Conservation (phyloP, 2,888 invertebrate species). For the Punctoribates punctum region DNA sequence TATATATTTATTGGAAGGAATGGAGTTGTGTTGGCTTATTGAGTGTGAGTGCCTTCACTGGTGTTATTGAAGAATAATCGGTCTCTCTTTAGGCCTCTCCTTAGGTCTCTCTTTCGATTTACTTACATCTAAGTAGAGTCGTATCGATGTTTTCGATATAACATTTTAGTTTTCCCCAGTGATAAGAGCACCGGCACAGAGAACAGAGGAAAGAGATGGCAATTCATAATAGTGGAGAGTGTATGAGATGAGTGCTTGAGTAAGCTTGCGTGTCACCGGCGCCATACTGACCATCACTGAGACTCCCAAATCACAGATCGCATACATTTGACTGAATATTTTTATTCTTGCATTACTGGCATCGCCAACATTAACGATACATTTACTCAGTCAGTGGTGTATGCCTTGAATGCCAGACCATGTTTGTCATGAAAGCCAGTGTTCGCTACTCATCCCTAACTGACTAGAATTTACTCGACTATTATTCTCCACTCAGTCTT, state of each 20-base stretch:
- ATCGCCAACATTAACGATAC: slow-evolving; percentile 27
- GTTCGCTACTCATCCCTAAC: neutral
- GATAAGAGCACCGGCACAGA: slow-evolving; percentile 27
- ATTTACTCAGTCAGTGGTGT: slow-evolving; percentile 29
- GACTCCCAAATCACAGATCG: slow-evolving; percentile 38
- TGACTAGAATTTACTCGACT: too few species aligned
- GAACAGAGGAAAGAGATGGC: neutral
- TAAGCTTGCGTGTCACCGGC: slow-evolving; percentile 37
- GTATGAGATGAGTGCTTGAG: slow-evolving; percentile 27
- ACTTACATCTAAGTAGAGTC: slow-evolving; percentile 1
- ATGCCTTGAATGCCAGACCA: slow-evolving; percentile 7
- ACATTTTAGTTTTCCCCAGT: slow-evolving; percentile 26
- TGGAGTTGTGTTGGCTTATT: slow-evolving; percentile 23
- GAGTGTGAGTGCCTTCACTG: slow-evolving; percentile 7
- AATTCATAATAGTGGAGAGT: neutral
- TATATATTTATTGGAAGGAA: neutral
- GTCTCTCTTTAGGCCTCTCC: neutral
- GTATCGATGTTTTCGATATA: slow-evolving; percentile 24
- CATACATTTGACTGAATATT: slow-evolving; percentile 30
- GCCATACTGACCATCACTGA: slow-evolving; percentile 35
- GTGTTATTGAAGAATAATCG: slow-evolving; percentile 29
- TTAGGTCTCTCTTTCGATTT: too few species aligned
- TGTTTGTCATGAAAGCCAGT: neutral
- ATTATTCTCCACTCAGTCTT: slow-evolving; percentile 29
- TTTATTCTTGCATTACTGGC: neutral